phyloP scores from a whole-genome alignment of 2,113 vertebrate species.

The Herpailurus yagouaroundi region DNA sequence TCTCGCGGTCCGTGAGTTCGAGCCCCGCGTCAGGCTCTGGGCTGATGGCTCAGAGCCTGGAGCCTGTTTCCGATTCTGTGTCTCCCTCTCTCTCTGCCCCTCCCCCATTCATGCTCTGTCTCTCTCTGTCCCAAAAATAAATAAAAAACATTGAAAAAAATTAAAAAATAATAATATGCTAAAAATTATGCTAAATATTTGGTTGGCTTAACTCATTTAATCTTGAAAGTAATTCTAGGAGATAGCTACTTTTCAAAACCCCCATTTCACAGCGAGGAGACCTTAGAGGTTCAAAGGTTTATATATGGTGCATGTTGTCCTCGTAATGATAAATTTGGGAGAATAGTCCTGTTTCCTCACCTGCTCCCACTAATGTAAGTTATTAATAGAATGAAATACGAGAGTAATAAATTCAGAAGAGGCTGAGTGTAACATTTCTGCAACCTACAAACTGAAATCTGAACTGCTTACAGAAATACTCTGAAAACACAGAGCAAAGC shows the following conservation, averaged over 20 bases:
- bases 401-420: slow-evolving; percentile 9
- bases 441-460: neutral
- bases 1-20: no score
- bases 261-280: neutral
- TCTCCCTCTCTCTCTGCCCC: no score
- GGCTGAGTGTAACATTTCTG: neutral
- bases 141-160: no score
- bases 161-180: neutral
- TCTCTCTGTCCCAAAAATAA: no score
- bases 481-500: neutral
- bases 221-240: neutral
- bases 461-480: neutral
- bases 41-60: no score
- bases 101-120: no score
- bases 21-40: no score
- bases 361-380: neutral
- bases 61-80: no score
- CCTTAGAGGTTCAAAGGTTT: neutral
- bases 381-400: slow-evolving; percentile 3
- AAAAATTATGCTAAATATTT: neutral
- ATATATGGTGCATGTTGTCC: neutral
- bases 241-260: neutral
- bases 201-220: neutral
- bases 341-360: neutral
- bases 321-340: neutral